A percentile compares a stretch with the other conserved stretches of the same genome.
phyloP scores from a whole-genome alignment of 1,140 invertebrate species.

The Marisa cornuarietis region DNA sequence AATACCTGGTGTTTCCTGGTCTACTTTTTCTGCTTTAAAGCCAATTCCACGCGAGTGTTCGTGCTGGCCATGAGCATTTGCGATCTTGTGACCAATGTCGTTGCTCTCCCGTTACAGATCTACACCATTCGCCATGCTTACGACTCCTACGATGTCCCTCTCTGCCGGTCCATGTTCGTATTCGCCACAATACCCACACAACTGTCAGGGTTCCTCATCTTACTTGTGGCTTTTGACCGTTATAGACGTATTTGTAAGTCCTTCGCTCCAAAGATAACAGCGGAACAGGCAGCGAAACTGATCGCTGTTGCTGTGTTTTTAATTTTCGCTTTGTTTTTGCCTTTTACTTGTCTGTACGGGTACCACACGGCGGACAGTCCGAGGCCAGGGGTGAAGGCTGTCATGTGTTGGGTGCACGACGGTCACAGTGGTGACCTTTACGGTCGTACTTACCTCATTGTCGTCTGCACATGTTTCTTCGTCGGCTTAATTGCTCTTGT shows the following conservation, averaged over 20 bases:
- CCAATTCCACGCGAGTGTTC: slow-evolving; percentile 35
- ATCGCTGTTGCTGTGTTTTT: not conserved
- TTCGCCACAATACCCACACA: not conserved
- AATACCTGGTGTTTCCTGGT: slow-evolving; percentile 38
- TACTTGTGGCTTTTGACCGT: not conserved
- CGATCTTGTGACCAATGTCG: slow-evolving; percentile 35
- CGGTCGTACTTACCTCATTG: not conserved
- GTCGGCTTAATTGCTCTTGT: not conserved
- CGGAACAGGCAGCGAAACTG: not conserved
- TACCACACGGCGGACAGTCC: not conserved
- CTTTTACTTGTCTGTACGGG: not conserved
- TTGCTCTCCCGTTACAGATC: slow-evolving; percentile 45
- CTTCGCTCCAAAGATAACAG: not conserved
- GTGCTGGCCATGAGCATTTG: slow-evolving; percentile 35
- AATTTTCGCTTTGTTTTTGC: not conserved
- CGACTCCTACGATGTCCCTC: slow-evolving; percentile 15
- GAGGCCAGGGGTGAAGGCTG: not conserved
- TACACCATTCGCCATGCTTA: slow-evolving; percentile 44
- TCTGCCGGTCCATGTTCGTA: not conserved
- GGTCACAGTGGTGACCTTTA: not conserved
- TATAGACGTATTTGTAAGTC: not conserved
- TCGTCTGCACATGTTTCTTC: not conserved
- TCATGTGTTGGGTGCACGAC: not conserved
- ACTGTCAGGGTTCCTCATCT: not conserved
- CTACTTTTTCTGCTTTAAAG: slow-evolving; percentile 33